Conservation (phyloP, 1,140 invertebrate species). For the Cyclina sinensis region DNA sequence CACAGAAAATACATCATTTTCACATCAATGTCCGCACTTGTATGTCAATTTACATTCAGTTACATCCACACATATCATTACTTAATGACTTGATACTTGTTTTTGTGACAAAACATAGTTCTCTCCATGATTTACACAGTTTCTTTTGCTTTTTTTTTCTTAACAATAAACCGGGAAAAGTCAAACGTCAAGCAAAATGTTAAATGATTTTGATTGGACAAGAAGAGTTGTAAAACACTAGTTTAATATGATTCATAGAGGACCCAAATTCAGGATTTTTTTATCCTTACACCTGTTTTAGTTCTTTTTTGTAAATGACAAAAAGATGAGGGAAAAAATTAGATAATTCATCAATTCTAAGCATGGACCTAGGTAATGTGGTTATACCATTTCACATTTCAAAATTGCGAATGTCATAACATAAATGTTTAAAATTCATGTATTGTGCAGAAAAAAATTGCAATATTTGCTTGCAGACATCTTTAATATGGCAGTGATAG, state of each 20-base stretch:
- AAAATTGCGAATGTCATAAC: constrained; percentile 4
- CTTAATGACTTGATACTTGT: constrained; percentile 52
- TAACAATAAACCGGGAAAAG: constrained; percentile 60
- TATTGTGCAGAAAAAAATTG: background rate
- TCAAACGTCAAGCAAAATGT: constrained; percentile 45
- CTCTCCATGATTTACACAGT: constrained; percentile 54
- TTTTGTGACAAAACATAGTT: constrained; percentile 37
- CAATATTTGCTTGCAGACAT: background rate
- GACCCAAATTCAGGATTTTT: background rate
- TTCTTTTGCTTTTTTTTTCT: constrained; percentile 3
- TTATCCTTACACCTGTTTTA: constrained; percentile 23
- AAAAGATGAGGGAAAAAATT: background rate
- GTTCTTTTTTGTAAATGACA: background rate
- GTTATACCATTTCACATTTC: background rate
- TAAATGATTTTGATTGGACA: constrained; percentile 48
- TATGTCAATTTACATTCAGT: constrained; percentile 26
- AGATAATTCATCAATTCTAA: constrained; percentile 4
- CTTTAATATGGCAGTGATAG: background rate
- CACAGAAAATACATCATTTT: constrained; percentile 54
- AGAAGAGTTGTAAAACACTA: constrained; percentile 20
- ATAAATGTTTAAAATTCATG: constrained; percentile 3
- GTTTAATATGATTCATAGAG: constrained; percentile 15
- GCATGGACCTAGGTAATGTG: background rate
- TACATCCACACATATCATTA: constrained; percentile 48
- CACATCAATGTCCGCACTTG: constrained; percentile 39